phyloP scores from a whole-genome alignment of 2,888 invertebrate genomes.

The Fragum fragum region DNA sequence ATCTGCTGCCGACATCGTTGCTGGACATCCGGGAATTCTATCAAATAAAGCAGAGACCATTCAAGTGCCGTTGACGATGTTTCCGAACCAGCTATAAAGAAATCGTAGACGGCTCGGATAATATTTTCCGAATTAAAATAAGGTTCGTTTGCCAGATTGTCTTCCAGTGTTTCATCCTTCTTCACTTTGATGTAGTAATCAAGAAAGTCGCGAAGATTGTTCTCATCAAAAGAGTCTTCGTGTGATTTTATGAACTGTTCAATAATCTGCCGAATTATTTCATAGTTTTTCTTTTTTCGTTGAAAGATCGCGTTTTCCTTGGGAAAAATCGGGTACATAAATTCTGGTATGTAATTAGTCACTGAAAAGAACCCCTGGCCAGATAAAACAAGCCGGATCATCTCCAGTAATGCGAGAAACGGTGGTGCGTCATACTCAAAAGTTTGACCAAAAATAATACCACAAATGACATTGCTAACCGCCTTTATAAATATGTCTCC shows the following conservation, averaged over 20 bases:
- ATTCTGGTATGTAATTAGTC: slow-evolving; percentile 59
- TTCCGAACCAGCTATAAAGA: slow-evolving; percentile 75
- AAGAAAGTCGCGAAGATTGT: slow-evolving; percentile 63
- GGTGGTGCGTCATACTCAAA: slow-evolving; percentile 62
- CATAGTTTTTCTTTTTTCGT: neutral
- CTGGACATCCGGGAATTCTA: slow-evolving; percentile 71
- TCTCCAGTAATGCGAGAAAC: slow-evolving; percentile 41
- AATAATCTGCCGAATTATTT: neutral
- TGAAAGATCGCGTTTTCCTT: neutral
- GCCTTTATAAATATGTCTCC: slow-evolving; percentile 2
- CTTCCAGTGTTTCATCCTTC: neutral
- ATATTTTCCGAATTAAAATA: slow-evolving; percentile 39
- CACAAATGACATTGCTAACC: slow-evolving; percentile 70
- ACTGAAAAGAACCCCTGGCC: slow-evolving; percentile 38
- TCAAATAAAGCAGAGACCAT: slow-evolving; percentile 73
- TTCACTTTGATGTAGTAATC: slow-evolving; percentile 69
- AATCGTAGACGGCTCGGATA: slow-evolving; percentile 66
- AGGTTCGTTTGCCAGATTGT: neutral
- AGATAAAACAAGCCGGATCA: slow-evolving; percentile 40
- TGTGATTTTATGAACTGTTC: slow-evolving; percentile 61
- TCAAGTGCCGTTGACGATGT: slow-evolving; percentile 71
- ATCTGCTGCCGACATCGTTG: slow-evolving; percentile 67
- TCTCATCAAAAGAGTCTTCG: slow-evolving; percentile 66
- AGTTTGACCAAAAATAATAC: slow-evolving; percentile 70
- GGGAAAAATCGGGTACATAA: slow-evolving; percentile 40